Evolutionary conservation across 2,113 vertebrate genomes (phyloP), one percentile per base, ranked within the genome.

Genomic region (Pterocles gutturalis): DNA sequence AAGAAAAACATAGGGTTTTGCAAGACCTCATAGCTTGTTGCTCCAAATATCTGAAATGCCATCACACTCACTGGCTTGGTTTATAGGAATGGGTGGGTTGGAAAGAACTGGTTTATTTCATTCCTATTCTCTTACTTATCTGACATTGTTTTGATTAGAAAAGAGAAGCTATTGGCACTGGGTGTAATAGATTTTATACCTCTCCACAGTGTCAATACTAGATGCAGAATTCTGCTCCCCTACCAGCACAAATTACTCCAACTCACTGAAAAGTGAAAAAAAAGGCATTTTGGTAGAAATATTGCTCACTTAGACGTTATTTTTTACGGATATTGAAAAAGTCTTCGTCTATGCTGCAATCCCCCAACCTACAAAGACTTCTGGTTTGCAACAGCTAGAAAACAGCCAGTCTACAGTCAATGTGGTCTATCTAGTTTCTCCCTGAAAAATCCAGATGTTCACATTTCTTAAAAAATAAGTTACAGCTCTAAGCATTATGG

Each of bases 121-220:
- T 72, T 82, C 38, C 34, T 82, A 67, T 93, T 92, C 90, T 91
- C 70, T 78, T 88, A 71, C 75, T 86, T 93, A 29, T 69, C 92
- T 97, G 94, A 92, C 73, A 38, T 36, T 82, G 41, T 92, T 96
- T 96, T 92, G 83, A 92, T 92, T 92, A 95, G 90, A 92, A 92
- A 76, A 92, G 58, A 88, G 82, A 88, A 90, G 45, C 38, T 85
- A 95, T 73, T 94, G 89, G 86, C 73, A 89, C 83, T 34, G 69
- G 83, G 61, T 87, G 31, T 57, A 93, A 95, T 84, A 91, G 66
- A 65, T 91, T 93, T 95, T 83, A 87, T 95, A 69, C 77, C 53
- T 91, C 49, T 87, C 48, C 29, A 84, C 77, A 60, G 31, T 60
- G 65, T 93, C 96, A 92, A 65, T 93, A 92, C 72, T 86, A 81